Evolutionary conservation across 2,888 invertebrate genomes (phyloP), one percentile per base, ranked within the genome.

Genomic region (Drosophila mimetica): DNA sequence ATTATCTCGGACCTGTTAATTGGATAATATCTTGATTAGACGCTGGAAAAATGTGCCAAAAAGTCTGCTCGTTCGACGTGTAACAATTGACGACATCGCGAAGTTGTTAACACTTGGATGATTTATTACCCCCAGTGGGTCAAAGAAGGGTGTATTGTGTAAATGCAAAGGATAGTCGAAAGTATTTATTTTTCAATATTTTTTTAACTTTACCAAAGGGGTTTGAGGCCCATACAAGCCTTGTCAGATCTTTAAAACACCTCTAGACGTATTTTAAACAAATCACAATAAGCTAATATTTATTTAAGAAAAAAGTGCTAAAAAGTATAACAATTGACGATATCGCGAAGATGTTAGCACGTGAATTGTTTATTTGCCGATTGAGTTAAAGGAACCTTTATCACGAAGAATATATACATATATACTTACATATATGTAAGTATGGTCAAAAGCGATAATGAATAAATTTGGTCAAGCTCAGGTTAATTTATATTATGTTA

Each of bases 1-100:
- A 36, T 55, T 39, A 42, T 63, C 74, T 57, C 54, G 50, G 20
- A 70, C 42, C 64, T 63, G 64, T 75, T 76, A 84, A 84, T 81
- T 77, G 50, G 34, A 54, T 54, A 51, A 70, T 70, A 70, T 63
- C 71, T 44, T 44, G 54, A 54, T 69, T 61, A 63, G 44, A 25
- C 20, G 34, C 44, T 63, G 48, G 44, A 44, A 37, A 64, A 36
- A 52, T 52, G 63, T 32, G 42, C 36, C 63, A 64, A 63, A 64
- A 63, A 22, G 25, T 61, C 59, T 59, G 39, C n/a, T 30, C 44
- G 37, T 7, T 39, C 11, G 32, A 28, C 11, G 46, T 46, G 46
- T 37, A 58, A 47, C 46, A 61, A 58, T 58, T 61, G 60, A 58
- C 58, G 60, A 58, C 22, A 47, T 61, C 60, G 37, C 59, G 8